phyloP scores from a whole-genome alignment of 2,888 invertebrate genomes.

The Gymnocheta viridis region DNA sequence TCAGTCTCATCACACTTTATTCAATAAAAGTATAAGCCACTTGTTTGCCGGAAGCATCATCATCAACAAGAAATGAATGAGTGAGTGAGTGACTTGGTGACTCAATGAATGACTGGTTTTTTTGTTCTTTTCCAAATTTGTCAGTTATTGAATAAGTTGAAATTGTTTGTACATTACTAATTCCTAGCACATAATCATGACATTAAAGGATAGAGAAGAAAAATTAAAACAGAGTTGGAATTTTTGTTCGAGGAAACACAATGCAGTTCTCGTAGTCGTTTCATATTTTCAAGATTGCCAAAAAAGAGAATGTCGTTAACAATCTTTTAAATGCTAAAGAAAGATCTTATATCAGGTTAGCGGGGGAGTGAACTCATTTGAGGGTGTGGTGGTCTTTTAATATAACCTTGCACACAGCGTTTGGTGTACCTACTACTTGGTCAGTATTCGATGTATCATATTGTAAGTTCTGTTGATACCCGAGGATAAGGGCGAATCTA shows the following conservation, averaged over 20 bases:
- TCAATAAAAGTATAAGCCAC: conserved; percentile 39
- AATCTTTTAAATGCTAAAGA: neutral
- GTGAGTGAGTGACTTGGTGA: conserved; percentile 19
- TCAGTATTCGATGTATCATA: too few relatives aligned
- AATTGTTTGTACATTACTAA: conserved; percentile 43
- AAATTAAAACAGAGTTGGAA: neutral
- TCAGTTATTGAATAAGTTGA: conserved; percentile 57
- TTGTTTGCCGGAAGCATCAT: conserved; percentile 59
- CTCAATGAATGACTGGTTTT: conserved; percentile 14
- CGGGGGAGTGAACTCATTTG: too few relatives aligned
- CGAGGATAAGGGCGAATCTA: too few relatives aligned
- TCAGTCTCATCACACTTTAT: neutral
- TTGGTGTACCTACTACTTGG: too few relatives aligned
- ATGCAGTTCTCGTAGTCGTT: neutral
- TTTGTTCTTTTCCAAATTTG: conserved; percentile 22
- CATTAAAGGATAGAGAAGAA: neutral
- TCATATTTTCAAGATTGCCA: neutral
- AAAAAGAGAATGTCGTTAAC: neutral
- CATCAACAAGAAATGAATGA: conserved; percentile 35
- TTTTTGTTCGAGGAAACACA: neutral
- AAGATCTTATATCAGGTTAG: too few relatives aligned
- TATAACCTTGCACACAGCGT: too few relatives aligned
- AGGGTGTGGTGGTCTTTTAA: too few relatives aligned
- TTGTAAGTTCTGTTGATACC: too few relatives aligned
- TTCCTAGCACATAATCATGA: conserved; percentile 43